Evolutionary conservation across 2,888 invertebrate genomes (phyloP), one percentile per base, ranked within the genome.

Genomic region (Pharmacophagus antenor): DNA sequence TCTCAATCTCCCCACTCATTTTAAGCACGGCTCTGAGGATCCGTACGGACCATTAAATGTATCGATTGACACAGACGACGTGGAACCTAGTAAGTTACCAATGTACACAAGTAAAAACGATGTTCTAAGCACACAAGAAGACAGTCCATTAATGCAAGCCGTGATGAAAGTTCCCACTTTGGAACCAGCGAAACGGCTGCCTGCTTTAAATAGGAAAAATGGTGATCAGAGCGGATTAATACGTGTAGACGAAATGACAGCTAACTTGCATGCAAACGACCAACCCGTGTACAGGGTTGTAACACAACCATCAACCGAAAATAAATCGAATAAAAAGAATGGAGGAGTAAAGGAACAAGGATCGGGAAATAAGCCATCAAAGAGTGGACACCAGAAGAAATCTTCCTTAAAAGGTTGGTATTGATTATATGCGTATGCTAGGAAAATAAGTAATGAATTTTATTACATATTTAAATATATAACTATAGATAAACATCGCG

Each of bases 201-300:
- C 85, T 31, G 77, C 80, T 25, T 77, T 82, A 15, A 84, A 74
- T 52, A 82, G 87, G 69, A 88, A 87, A 72, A 85, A 91, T 54
- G 81, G 84, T 7, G 85, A 88, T 63, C 78, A 83, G 44, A 84
- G 86, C 69, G 87, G 88, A 70, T 76, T 84, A 25, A 80, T 88
- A 62, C 73, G 84, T 58, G 79, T 84, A 27, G 82, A 87, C 55
- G 86, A 90, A 70, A 75, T 88, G 77, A 89, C 87, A n/a, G 88
- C 88, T 20, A 88, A 82, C 72, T 76, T 90, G 49, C 85, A 88
- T 68, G 88, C 88, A 61, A 85, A 91, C 69, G 85, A 91, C 69
- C 89, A 90, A 62, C 90, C 90, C 23, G 79, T 89, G 65, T 90
- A 90, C 67, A 82, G 88, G 74, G 87, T 90, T 47, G 89, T 90